Evolutionary conservation across 1,140 invertebrate genomes (phyloP).

Genomic region (Liolophura sinensis): DNA sequence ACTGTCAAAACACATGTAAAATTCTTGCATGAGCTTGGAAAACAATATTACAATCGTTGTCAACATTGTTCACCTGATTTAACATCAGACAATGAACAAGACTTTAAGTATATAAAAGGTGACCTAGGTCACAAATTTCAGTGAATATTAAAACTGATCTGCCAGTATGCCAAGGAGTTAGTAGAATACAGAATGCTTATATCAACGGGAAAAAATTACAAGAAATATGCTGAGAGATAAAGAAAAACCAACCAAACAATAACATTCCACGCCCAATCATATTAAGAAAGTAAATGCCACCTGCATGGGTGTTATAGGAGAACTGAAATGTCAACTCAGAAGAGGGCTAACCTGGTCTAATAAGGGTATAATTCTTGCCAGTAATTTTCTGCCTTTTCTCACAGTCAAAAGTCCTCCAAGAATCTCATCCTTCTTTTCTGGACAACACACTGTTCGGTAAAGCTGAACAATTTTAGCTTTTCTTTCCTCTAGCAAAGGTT

Average conservation of each 20-base stretch:
- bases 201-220: too few species aligned
- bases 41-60: too few species aligned
- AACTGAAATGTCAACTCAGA: neutral
- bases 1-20: too few species aligned
- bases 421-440: constrained; percentile 36
- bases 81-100: too few species aligned
- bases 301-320: neutral
- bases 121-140: too few species aligned
- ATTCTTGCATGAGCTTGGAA: too few species aligned
- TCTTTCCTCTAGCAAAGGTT: constrained; percentile 44
- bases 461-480: constrained; percentile 37
- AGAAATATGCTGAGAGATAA: too few species aligned
- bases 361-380: constrained; percentile 41
- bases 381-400: constrained; percentile 51
- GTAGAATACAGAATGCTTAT: too few species aligned
- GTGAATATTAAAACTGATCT: too few species aligned
- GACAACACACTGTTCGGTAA: constrained; percentile 39
- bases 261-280: neutral
- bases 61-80: too few species aligned
- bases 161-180: too few species aligned
- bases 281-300: neutral
- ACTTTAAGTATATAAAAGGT: too few species aligned
- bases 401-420: constrained; percentile 46
- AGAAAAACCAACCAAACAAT: neutral
- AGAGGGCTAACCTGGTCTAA: constrained; percentile 34